Conservation (phyloP, 2,888 invertebrate genomes). For the Unio delphinus region DNA sequence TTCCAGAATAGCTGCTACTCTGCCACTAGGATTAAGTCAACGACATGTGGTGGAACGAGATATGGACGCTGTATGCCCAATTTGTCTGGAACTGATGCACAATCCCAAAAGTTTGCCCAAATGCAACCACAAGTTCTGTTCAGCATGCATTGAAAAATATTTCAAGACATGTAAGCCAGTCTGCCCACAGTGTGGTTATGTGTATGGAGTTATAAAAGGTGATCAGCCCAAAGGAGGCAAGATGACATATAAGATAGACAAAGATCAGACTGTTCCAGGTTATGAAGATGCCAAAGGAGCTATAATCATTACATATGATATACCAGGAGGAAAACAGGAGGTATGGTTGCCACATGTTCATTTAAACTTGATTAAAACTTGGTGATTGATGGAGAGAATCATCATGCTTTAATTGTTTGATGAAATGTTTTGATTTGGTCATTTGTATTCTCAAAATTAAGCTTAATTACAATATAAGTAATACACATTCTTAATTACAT, state of each 20-base stretch:
- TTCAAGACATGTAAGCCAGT: slow-evolving; percentile 46
- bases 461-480: too few species aligned
- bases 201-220: slow-evolving; percentile 54
- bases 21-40: too few species aligned
- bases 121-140: slow-evolving; percentile 58
- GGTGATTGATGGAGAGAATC: too few species aligned
- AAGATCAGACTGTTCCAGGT: slow-evolving; percentile 26
- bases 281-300: slow-evolving; percentile 24
- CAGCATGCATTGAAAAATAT: slow-evolving; percentile 48
- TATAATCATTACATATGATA: slow-evolving; percentile 32
- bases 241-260: slow-evolving; percentile 35
- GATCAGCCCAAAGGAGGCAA: slow-evolving; percentile 56
- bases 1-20: too few species aligned
- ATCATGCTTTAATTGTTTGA: too few species aligned
- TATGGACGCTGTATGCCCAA: slow-evolving; percentile 23
- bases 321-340: slow-evolving; percentile 38
- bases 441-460: too few species aligned
- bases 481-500: too few species aligned
- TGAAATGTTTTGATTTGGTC: too few species aligned
- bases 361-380: too few species aligned
- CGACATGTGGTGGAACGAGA: too few species aligned
- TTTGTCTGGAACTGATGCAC: slow-evolving; percentile 39
- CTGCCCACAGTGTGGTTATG: slow-evolving; percentile 57
- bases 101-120: slow-evolving; percentile 36
- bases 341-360: slow-evolving; percentile 12